Conservation (phyloP, 2,888 invertebrate genomes). For the Plebejus anna region DNA sequence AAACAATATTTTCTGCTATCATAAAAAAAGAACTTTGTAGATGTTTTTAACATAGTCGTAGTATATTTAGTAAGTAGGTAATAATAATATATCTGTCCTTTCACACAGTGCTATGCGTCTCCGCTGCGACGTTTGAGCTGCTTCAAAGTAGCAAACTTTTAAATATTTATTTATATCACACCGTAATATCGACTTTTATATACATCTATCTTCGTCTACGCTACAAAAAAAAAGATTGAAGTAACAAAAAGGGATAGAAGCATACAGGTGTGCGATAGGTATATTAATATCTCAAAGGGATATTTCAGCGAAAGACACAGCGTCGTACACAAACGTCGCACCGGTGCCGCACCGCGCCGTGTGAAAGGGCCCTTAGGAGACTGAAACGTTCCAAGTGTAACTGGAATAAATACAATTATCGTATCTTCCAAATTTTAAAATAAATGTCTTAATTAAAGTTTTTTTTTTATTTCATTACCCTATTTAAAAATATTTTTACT, state of each 20-base stretch:
- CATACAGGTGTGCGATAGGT: not conserved
- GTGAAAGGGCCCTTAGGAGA: slow-evolving; percentile 63
- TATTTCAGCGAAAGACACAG: not conserved
- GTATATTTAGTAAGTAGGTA: slow-evolving; percentile 1
- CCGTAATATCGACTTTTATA: not conserved
- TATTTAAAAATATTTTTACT: not conserved
- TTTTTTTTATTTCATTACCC: not conserved
- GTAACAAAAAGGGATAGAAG: not conserved
- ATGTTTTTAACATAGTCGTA: slow-evolving; percentile 7
- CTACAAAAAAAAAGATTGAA: too few species aligned
- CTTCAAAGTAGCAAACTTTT: not conserved
- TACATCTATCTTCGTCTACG: not conserved
- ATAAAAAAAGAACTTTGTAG: not conserved
- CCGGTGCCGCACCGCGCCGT: slow-evolving; percentile 5
- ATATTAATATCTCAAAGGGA: not conserved
- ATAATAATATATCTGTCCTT: not conserved
- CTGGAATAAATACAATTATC: slow-evolving; percentile 64
- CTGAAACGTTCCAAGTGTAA: slow-evolving; percentile 62
- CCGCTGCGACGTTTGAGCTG: not conserved
- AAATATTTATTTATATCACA: not conserved
- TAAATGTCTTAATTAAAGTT: slow-evolving; percentile 24
- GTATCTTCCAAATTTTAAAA: slow-evolving; percentile 49
- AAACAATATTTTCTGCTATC: not conserved
- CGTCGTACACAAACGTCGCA: not conserved
- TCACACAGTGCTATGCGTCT: not conserved